A percentile compares a stretch with the other conserved stretches of the same genome.
These are phyloP conservation scores for Morpho achilles DNA, from an alignment of 2,888 invertebrate genomes.

Conservation along the genomic window DNA sequence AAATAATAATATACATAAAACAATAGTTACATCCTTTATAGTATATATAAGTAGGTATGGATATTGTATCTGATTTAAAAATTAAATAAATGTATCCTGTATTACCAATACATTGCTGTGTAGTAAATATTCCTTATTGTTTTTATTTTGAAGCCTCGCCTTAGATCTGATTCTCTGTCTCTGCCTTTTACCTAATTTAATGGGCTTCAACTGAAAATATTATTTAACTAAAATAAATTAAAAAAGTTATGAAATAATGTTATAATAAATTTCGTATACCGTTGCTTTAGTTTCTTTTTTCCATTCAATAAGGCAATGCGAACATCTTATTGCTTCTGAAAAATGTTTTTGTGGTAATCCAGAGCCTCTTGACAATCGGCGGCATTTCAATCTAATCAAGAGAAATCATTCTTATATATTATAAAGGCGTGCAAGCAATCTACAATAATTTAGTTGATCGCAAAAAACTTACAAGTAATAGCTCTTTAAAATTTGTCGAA, in stretches of 20 bases:
- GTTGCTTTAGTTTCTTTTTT: constrained; percentile 39
- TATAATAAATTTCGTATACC: constrained; percentile 35
- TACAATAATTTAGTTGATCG: neutral
- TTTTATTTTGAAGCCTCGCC: constrained; percentile 27
- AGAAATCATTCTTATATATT: no score
- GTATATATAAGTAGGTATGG: no score
- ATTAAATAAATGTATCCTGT: no score
- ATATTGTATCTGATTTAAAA: no score
- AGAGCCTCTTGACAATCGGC: constrained; percentile 46
- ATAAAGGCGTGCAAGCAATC: no score
- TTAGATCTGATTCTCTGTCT: constrained; percentile 39
- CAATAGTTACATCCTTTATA: no score
- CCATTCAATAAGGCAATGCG: constrained; percentile 59
- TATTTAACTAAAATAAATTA: neutral
- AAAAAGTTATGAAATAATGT: neutral
- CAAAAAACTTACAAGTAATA: constrained; percentile 58
- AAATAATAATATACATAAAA: neutral
- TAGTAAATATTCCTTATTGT: constrained; percentile 34
- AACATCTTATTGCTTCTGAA: constrained; percentile 50
- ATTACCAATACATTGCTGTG: constrained; percentile 56
- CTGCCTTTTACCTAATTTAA: constrained; percentile 49
- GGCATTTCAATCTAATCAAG: constrained; percentile 48
- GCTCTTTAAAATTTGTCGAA: constrained; percentile 47
- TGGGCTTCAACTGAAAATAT: constrained; percentile 43
- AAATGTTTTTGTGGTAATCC: constrained; percentile 58